These are phyloP conservation scores for Meriones unguiculatus DNA, from an alignment of 2,113 vertebrate genomes.

Conservation along the genomic window DNA sequence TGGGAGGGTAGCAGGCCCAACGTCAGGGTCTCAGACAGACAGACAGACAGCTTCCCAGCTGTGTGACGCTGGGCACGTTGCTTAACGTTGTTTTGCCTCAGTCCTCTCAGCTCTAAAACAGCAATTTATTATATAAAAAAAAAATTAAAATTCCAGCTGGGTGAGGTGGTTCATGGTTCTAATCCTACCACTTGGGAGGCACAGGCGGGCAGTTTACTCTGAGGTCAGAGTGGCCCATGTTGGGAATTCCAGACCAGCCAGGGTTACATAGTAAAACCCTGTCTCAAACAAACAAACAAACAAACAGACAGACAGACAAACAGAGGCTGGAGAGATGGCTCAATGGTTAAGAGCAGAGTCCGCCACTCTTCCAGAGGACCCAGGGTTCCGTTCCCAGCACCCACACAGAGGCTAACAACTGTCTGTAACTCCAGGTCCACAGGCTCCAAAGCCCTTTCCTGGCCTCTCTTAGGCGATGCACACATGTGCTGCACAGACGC, in stretches of 20 bases:
- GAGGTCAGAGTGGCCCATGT: background rate
- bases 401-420: background rate
- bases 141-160: background rate
- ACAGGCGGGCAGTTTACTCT: background rate
- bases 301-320: background rate
- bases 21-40: background rate
- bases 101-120: slow-evolving; percentile 10
- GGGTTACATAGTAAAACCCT: background rate
- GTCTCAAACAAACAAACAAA: background rate
- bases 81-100: slow-evolving; percentile 36
- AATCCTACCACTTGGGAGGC: background rate
- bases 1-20: background rate
- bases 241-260: background rate
- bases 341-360: background rate
- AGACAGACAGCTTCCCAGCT: background rate
- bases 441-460: background rate
- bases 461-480: background rate
- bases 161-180: background rate
- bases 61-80: background rate
- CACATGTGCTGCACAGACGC: background rate
- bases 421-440: background rate
- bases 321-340: background rate
- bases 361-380: background rate
- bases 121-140: background rate
- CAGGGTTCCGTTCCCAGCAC: background rate